Base-by-base conservation (phyloP, 2,888 invertebrate genomes). In the Conistra vaccinii region DNA sequence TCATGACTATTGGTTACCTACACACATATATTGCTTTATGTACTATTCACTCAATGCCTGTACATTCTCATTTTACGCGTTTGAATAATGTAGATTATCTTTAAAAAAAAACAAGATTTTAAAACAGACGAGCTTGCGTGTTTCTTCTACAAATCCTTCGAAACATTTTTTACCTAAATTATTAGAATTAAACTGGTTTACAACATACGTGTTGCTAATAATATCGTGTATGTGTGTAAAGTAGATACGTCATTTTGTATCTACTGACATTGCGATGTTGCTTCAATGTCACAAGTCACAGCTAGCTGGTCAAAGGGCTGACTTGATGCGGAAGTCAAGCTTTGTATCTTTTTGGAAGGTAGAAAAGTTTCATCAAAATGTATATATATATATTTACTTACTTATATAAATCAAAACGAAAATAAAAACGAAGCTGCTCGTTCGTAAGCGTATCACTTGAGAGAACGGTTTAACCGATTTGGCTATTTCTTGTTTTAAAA, bases 231-330 rank as follows among this genome's bases (percentile, higher is more conserved):
- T 53, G n/a, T n/a, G n/a, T n/a, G n/a, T n/a, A n/a, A n/a, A 60
- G 14, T 35, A 39, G 23, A 62, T 58, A 69, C 39, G 58, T 77
- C 39, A 62, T 60, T 81, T n/a, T 65, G 57, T 81, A 74, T 71
- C 53, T 67, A 57, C 12, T 72, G 74, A 82, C 72, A 75, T 82
- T 81, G 63, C 53, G 32, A 65, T 53, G 62, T 60, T 10, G 29
- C 51, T 66, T 69, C 82, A 82, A 82, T 82, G 82, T 74, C 35
- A 32, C 32, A n/a, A n/a, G n/a, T n/a, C 78, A 74, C 20, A 10
- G 42, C 42, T 17, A 35, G n/a, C 20, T 55, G 71, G 69, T 61
- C 73, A 73, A 70, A 76, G 81, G 67, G 67, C 73, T 81, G 32
- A 72, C 39, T 69, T 61, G 9, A 69, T 62, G 12, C 51, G 45